Evolutionary conservation across 2,113 vertebrate species (phyloP).

Genomic region (Fregata magnificens): DNA sequence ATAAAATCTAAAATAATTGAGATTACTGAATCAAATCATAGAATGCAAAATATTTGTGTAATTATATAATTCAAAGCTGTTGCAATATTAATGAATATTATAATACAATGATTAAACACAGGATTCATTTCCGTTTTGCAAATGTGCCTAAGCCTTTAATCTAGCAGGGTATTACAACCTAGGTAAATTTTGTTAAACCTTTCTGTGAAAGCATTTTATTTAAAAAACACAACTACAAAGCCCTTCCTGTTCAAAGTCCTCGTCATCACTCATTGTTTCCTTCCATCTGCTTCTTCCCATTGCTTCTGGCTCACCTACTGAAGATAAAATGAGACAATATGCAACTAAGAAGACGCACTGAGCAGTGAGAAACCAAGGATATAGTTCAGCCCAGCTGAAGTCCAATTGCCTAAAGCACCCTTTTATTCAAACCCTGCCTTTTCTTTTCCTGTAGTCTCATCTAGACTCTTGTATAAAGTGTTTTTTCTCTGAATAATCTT

Average conservation of each 20-base stretch:
- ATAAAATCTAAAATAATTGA: slow-evolving; percentile 57
- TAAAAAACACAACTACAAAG: not conserved
- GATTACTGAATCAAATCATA: slow-evolving; percentile 23
- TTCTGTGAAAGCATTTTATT: slow-evolving; percentile 7
- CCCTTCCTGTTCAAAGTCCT: not conserved
- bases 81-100: slow-evolving; percentile 55
- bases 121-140: slow-evolving; percentile 36
- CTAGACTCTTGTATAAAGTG: not conserved
- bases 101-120: slow-evolving; percentile 49
- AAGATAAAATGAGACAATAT: not conserved
- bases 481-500: not conserved
- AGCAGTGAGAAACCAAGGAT: not conserved
- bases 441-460: not conserved
- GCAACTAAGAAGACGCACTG: not conserved
- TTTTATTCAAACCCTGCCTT: not conserved
- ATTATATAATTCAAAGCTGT: slow-evolving; percentile 51
- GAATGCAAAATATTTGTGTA: slow-evolving; percentile 61
- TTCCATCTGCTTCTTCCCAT: not conserved
- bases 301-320: not conserved
- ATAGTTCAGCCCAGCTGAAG: not conserved
- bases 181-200: slow-evolving; percentile 24
- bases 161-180: not conserved
- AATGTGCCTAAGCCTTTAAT: slow-evolving; percentile 48
- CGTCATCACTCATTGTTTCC: not conserved
- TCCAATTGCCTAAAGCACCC: not conserved